Base-by-base conservation (phyloP, 1,140 invertebrate genomes). In the Nasonia giraulti region DNA sequence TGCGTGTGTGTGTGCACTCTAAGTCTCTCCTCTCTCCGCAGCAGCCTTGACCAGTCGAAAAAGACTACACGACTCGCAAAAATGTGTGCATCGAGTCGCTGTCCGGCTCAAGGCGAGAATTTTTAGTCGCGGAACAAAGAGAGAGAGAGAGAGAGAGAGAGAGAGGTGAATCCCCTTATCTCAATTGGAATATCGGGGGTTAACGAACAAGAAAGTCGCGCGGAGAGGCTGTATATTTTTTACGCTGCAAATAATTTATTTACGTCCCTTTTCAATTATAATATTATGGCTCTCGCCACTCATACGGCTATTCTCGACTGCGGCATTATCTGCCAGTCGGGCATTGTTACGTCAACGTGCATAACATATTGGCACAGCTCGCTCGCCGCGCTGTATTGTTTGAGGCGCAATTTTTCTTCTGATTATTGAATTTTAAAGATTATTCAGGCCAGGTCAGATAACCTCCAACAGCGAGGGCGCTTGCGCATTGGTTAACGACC, bases 81-180 rank as follows among this genome's bases (percentile, higher is more conserved):
- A 75, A 74, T 74, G 23, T 74, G 23, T 62, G 50, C 68, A 84
- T 71, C 62, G 77, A 85, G 73, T 79, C 76, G 69, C 17, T 55
- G 83, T 66, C 73, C 77, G 83, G 20, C 68, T 73, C 77, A 74
- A 78, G 83, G 77, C 66, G 20, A 84, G 68, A 78, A 62, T 20
- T 47, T 40, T 55, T 47, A 11, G 68, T 33, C 17, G 37, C 73
- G 55, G 33, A 47, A 83, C 82, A 77, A 76, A 62, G 74, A 27
- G 27, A 27, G 27, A 27, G 27, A 27, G 27, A 27, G 27, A 37
- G 55, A 62, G 74, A 27, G 27, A 27, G 27, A 27, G 27, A 27
- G 27, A 27, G 27, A 37, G 55, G n/a, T 7, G 55, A 62, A n/a
- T 62, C 20, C 55, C 20, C 55, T 62, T 62, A 62, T 62, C 55